Evolutionary conservation across 2,888 invertebrate species (phyloP), one percentile per base, ranked within the genome.

Genomic region (Fragum whitleyi): DNA sequence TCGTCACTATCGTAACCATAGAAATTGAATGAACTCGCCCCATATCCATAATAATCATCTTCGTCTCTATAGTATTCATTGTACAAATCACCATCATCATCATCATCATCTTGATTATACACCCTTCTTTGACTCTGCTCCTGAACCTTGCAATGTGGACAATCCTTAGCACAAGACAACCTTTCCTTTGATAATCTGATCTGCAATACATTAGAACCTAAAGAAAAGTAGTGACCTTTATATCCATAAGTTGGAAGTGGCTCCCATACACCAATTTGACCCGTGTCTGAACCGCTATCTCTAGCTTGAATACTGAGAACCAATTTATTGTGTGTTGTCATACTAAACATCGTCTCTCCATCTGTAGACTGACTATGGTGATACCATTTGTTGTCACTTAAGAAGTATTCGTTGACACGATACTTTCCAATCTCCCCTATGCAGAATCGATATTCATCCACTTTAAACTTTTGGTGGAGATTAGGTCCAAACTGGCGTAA

Each of bases 111-210:
- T 6, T 36, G 32, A 6, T 36, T 3, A 47, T 47, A 47, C 3
- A 19, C 19, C 47, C 47, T 47, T 47, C 47, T 47, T 14, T 47
- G 47, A 19, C 19, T 47, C 19, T 14, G 19, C 47, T 47, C 47
- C n/a, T n/a, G n/a, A 32, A 53, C 21, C 14, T 68, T 67, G 42
- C 79, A 79, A 55, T 79, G 79, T n/a, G 79, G 79, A 51, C 79
- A 79, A 3, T 79, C 59, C 11, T 59, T 14, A 28, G 75, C 32
- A 36, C 79, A 79, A 14, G 68, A 65, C 11, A 79, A 59, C 21
- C 29, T 59, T 0, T 57, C 29, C 29, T 67, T 72, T 26, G 79
- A 57, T 2, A 79, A n/a, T 1, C 42, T 36, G 36, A 79, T 28
- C 6, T 71, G 23, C 55, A 68, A 67, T 26, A 75, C 47, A 0